Conservation (phyloP, 2,888 invertebrate genomes). For the Caenorhabditis wallacei region DNA sequence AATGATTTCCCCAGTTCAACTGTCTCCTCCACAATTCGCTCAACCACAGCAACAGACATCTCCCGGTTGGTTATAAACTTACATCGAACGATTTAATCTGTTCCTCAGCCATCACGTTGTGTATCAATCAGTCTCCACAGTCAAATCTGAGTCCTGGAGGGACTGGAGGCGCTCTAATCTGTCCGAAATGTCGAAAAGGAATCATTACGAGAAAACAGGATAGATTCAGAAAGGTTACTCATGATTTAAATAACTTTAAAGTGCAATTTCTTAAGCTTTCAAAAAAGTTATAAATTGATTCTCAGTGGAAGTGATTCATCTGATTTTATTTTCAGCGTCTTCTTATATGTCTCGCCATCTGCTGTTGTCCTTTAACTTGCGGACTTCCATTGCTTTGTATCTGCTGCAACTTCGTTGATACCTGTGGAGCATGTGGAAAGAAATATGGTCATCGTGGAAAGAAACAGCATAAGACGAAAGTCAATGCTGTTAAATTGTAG, state of each 20-base stretch:
- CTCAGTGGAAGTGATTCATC: not conserved
- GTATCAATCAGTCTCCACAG: conserved; percentile 40
- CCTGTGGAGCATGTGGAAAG: conserved; percentile 56
- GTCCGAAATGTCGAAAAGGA: conserved; percentile 63
- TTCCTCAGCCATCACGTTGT: conserved; percentile 30
- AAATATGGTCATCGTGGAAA: conserved; percentile 57
- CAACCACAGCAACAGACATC: conserved; percentile 43
- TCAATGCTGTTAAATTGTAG: conserved; percentile 53
- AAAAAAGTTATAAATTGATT: not conserved
- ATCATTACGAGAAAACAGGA: conserved; percentile 56
- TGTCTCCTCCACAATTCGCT: conserved; percentile 26
- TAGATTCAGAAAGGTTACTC: conserved; percentile 38
- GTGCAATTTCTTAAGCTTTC: not conserved
- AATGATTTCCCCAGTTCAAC: conserved; percentile 29
- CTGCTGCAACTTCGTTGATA: conserved; percentile 52
- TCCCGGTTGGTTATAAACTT: conserved; percentile 11
- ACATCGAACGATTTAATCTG: not conserved
- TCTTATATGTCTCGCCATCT: conserved; percentile 25
- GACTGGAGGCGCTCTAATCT: conserved; percentile 33
- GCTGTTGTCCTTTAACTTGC: conserved; percentile 56
- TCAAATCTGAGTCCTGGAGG: not conserved
- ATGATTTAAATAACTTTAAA: not conserved
- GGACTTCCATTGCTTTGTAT: conserved; percentile 45
- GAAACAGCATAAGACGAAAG: conserved; percentile 50
- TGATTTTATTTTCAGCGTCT: conserved; percentile 24